These are phyloP conservation scores for Gymnodraco acuticeps DNA, from an alignment of 2,797 vertebrate genomes.

Conservation along the genomic window DNA sequence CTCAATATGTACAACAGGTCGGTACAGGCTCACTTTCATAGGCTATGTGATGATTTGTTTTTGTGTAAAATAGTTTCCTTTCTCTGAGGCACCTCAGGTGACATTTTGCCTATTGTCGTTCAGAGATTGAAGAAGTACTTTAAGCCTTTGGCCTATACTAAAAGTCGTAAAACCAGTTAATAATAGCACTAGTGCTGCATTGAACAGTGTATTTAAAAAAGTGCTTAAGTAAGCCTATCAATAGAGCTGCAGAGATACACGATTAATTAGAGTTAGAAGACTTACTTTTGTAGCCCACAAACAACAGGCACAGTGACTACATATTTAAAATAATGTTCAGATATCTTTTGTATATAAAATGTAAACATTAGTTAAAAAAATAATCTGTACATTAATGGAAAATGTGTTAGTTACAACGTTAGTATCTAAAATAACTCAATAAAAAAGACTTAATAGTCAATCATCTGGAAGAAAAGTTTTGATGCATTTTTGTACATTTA, in stretches of 20 bases:
- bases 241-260: background rate
- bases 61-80: background rate
- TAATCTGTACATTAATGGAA: too few relatives aligned
- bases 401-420: too few relatives aligned
- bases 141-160: background rate
- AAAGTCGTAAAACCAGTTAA: background rate
- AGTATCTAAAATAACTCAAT: too few relatives aligned
- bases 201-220: background rate
- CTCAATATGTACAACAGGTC: conserved; percentile 91
- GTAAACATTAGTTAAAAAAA: too few relatives aligned
- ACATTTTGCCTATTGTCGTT: background rate
- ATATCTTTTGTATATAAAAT: too few relatives aligned
- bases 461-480: too few relatives aligned
- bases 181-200: background rate
- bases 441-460: too few relatives aligned
- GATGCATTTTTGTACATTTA: too few relatives aligned
- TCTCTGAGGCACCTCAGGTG: background rate
- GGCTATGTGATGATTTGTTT: background rate
- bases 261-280: too few relatives aligned
- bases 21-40: conserved; percentile 39
- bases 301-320: too few relatives aligned
- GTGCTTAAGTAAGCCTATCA: background rate
- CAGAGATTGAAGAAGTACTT: background rate
- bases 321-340: too few relatives aligned
- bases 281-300: too few relatives aligned